Percentiles rank a stretch among this genome's conserved stretches.
Evolutionary conservation across 2,888 invertebrate genomes (phyloP).

Genomic region (Drosophila macrospina): DNA sequence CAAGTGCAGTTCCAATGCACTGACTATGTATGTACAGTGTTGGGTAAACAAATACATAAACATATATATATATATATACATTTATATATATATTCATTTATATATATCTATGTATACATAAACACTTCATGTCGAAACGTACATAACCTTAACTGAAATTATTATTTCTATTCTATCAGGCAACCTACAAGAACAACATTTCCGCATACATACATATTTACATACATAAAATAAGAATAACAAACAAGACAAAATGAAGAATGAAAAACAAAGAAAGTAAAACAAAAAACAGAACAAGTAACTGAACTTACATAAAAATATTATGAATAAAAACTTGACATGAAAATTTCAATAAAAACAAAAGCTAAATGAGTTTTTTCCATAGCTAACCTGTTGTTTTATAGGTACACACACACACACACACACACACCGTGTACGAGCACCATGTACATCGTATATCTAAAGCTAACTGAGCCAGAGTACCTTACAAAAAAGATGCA

Average conservation of each 20-base stretch:
- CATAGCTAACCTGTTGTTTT: slow-evolving; percentile 22
- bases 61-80: slow-evolving; percentile 14
- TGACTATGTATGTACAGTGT: slow-evolving; percentile 25
- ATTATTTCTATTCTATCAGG: slow-evolving; percentile 45
- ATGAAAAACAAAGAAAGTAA: slow-evolving; percentile 13
- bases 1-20: slow-evolving; percentile 35
- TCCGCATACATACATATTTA: slow-evolving; percentile 63
- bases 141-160: slow-evolving; percentile 46
- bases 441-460: not conserved
- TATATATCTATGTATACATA: slow-evolving; percentile 14
- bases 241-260: slow-evolving; percentile 28
- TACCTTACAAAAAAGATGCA: slow-evolving; percentile 18
- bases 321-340: slow-evolving; percentile 69
- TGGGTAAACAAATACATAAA: slow-evolving; percentile 18
- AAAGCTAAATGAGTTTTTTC: slow-evolving; percentile 39
- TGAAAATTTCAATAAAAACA: slow-evolving; percentile 61
- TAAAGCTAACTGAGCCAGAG: slow-evolving; percentile 3
- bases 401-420: slow-evolving; percentile 4
- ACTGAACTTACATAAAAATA: slow-evolving; percentile 76
- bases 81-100: slow-evolving; percentile 23
- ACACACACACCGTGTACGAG: not conserved
- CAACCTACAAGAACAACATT: slow-evolving; percentile 43
- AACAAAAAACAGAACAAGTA: slow-evolving; percentile 40
- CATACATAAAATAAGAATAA: slow-evolving; percentile 55
- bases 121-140: slow-evolving; percentile 52